phyloP scores from a whole-genome alignment of 2,797 vertebrate species.

The Dermochelys coriacea region DNA sequence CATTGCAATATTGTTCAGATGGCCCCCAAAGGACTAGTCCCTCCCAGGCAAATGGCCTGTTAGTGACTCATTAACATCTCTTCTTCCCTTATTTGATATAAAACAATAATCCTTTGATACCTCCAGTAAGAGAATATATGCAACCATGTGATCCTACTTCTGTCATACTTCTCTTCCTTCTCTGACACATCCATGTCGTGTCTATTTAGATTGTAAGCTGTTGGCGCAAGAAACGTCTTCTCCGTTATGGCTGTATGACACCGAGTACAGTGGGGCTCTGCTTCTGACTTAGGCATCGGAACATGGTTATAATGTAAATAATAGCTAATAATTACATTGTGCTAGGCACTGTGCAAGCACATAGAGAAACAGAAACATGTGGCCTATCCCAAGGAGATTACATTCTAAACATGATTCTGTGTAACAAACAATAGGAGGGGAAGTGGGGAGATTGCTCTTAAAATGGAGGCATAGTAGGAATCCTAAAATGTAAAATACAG shows the following conservation, averaged over 20 bases:
- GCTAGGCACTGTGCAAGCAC: rapidly evolving
- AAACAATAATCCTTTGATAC: neutral
- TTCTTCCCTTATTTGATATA: neutral
- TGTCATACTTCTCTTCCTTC: neutral
- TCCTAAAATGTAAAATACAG: neutral
- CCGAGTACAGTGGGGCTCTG: neutral
- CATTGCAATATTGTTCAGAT: constrained; percentile 61
- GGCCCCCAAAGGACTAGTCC: constrained; percentile 42
- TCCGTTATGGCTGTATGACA: neutral
- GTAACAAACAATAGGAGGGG: neutral
- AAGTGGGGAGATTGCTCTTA: neutral
- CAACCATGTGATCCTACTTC: neutral
- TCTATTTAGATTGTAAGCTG: neutral
- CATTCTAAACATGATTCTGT: rapidly evolving
- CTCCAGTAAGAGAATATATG: neutral
- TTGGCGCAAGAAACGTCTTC: neutral
- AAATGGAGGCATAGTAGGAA: neutral
- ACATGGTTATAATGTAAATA: neutral
- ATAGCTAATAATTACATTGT: rapidly evolving
- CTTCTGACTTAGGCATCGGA: neutral
- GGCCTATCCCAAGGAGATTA: rapidly evolving
- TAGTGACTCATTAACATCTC: neutral
- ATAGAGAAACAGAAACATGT: neutral
- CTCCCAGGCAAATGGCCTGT: neutral
- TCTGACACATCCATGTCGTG: neutral